These are phyloP conservation scores for Cyphomyrus plagiostoma DNA, from an alignment of 2,113 vertebrate species.

Conservation along the genomic window DNA sequence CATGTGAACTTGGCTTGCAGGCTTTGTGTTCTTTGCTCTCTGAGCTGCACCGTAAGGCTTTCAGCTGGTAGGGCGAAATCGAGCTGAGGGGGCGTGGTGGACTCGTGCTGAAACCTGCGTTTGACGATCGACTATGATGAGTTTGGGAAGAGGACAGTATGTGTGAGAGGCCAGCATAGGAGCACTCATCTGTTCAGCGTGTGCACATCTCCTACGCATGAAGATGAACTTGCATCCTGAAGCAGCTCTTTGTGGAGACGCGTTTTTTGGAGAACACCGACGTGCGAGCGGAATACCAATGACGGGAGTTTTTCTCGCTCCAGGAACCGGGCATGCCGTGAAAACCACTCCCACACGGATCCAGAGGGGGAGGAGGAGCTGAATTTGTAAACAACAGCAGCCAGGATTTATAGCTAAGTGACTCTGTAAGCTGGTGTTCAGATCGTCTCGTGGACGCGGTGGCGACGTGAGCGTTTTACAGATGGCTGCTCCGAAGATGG, in stretches of 20 bases:
- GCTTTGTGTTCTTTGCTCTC: background rate
- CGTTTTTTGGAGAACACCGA: constrained; percentile 30
- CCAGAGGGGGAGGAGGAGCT: background rate
- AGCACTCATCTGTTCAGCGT: background rate
- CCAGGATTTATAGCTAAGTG: background rate
- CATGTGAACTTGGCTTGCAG: background rate
- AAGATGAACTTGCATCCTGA: background rate
- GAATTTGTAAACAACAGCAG: constrained; percentile 13
- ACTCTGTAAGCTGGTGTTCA: background rate
- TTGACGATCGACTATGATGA: background rate
- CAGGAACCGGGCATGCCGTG: background rate
- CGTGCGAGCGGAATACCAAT: constrained; percentile 35
- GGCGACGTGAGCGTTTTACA: background rate
- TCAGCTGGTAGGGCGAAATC: background rate
- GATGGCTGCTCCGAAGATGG: background rate
- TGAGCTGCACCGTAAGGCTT: too few species aligned
- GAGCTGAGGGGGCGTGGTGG: background rate
- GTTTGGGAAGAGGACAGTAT: background rate
- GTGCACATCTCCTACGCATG: background rate
- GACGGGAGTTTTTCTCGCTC: background rate
- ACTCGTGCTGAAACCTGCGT: background rate
- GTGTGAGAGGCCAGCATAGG: background rate
- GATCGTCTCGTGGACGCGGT: background rate
- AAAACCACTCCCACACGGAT: background rate
- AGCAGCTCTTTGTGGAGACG: constrained; percentile 20